A percentile compares a stretch with the other conserved stretches of the same genome.
Conservation (phyloP, 2,797 vertebrate genomes). For the Decapterus maruadsi region DNA sequence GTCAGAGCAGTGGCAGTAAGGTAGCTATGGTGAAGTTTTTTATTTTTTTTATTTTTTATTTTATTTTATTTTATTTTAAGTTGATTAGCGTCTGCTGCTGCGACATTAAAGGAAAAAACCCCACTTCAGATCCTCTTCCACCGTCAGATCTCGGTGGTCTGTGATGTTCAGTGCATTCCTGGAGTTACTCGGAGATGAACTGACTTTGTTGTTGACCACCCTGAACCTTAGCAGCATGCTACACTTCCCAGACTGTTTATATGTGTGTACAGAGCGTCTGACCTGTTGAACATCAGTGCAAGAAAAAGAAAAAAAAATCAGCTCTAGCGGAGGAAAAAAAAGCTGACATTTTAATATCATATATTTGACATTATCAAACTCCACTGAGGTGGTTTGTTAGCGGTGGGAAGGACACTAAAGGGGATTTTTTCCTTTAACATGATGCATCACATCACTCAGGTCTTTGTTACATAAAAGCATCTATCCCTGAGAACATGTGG, state of each 20-base stretch:
- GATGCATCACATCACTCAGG: conserved; percentile 28
- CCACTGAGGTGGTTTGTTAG: neutral
- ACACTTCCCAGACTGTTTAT: neutral
- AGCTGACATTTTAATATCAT: neutral
- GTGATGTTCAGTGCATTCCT: conserved; percentile 57
- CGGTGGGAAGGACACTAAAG: neutral
- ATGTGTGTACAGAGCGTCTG: neutral
- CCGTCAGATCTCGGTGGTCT: conserved; percentile 54
- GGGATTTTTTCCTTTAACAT: conserved; percentile 17
- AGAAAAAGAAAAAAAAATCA: neutral
- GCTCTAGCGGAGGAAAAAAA: neutral
- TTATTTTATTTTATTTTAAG: no score
- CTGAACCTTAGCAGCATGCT: conserved; percentile 19
- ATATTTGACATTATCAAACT: neutral
- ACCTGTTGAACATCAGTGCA: neutral
- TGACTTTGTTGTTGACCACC: conserved; percentile 38
- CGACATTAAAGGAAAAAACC: conserved; percentile 50
- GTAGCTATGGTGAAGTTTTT: conserved; percentile 34
- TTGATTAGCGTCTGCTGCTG: conserved; percentile 23
- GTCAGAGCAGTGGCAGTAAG: conserved; percentile 44
- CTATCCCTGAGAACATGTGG: conserved; percentile 89
- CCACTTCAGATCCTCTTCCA: conserved; percentile 53
- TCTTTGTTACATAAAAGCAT: conserved; percentile 72
- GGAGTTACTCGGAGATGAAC: conserved; percentile 44
- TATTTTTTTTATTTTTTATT: neutral